These are phyloP conservation scores for Falco naumanni DNA, from an alignment of 2,797 vertebrate species.

Conservation along the genomic window DNA sequence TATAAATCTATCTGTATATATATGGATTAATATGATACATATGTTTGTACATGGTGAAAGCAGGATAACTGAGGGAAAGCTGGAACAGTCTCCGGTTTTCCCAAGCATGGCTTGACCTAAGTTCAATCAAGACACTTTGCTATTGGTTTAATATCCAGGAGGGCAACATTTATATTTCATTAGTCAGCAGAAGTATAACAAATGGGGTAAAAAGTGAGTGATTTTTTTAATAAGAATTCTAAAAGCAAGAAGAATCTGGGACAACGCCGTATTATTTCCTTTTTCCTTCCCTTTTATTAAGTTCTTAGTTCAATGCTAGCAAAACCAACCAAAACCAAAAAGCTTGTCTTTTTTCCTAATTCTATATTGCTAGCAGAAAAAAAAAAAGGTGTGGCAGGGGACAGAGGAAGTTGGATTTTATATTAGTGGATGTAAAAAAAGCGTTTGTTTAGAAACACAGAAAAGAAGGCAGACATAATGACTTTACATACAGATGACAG, in stretches of 20 bases:
- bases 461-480: not conserved
- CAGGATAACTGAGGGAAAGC: not conserved
- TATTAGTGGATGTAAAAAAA: not conserved
- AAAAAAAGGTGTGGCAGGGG: rapidly evolving
- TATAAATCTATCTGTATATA: not conserved
- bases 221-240: not conserved
- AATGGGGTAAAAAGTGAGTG: not conserved
- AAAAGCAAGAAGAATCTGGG: not conserved
- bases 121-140: not conserved
- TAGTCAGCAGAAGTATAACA: not conserved
- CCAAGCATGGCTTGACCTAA: not conserved
- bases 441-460: not conserved
- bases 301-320: not conserved
- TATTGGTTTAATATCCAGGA: not conserved
- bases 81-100: not conserved
- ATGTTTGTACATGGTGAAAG: not conserved
- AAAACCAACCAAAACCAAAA: not conserved
- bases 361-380: not conserved
- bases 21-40: not conserved
- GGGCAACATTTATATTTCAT: not conserved
- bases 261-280: not conserved
- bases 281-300: not conserved
- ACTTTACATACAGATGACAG: not conserved
- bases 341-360: not conserved
- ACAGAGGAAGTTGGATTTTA: not conserved